A percentile compares a stretch with the other conserved stretches of the same genome.
These are phyloP conservation scores for Oryctolagus cuniculus DNA, from an alignment of 2,113 vertebrate genomes.

Conservation along the genomic window mOryCun1.1 NC_091445.1:64302001-64302500, in stretches of 20 bases:
- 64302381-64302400: neutral
- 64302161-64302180: too few species aligned
- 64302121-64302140: neutral
- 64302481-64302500: too few species aligned
- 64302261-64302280: neutral
- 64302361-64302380: neutral
- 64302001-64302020: neutral
- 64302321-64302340: neutral
- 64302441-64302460: too few species aligned
- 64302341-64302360: neutral
- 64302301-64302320: neutral
- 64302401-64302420: too few species aligned
- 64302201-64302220: neutral
- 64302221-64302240: neutral
- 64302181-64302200: neutral
- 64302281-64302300: too few species aligned
- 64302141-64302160: neutral
- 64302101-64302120: neutral
- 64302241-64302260: rapidly evolving
- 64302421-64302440: too few species aligned
- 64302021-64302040: neutral
- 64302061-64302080: neutral
- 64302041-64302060: neutral
- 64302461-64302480: too few species aligned
- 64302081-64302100: neutral